phyloP scores from a whole-genome alignment of 1,140 invertebrate species.

The Mercenaria mercenaria region DNA sequence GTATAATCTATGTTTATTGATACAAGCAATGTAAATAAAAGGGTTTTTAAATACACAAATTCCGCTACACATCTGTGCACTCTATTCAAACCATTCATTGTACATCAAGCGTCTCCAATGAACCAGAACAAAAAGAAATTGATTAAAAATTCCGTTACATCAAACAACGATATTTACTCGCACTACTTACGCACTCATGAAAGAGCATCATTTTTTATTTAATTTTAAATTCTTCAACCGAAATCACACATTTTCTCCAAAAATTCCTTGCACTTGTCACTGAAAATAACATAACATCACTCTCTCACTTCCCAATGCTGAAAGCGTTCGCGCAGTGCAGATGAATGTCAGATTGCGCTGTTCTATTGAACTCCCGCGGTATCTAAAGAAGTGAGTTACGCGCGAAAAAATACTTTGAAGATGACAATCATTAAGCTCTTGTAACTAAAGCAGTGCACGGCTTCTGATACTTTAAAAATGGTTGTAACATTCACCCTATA shows the following conservation, averaged over 20 bases:
- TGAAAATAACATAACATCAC: neutral
- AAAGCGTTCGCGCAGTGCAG: slow-evolving; percentile 34
- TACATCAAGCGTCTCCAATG: slow-evolving; percentile 32
- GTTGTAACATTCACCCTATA: no score
- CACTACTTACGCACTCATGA: neutral
- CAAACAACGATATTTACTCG: neutral
- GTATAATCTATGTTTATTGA: neutral
- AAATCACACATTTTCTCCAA: slow-evolving; percentile 1
- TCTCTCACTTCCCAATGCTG: neutral
- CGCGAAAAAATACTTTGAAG: neutral
- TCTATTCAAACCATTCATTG: neutral
- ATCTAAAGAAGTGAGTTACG: neutral
- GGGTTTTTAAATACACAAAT: neutral
- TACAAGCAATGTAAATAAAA: neutral
- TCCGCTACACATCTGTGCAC: neutral
- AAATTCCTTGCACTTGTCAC: neutral
- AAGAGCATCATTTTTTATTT: neutral
- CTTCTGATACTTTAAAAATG: no score
- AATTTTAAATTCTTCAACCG: neutral
- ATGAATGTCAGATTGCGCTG: slow-evolving; percentile 37
- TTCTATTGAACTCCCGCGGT: neutral
- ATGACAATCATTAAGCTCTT: no score
- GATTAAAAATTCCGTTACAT: slow-evolving; percentile 38
- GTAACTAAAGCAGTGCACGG: no score
- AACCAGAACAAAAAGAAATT: slow-evolving; percentile 34